phyloP scores from a whole-genome alignment of 1,140 invertebrate species.

The Wiebesia pumilae region DNA sequence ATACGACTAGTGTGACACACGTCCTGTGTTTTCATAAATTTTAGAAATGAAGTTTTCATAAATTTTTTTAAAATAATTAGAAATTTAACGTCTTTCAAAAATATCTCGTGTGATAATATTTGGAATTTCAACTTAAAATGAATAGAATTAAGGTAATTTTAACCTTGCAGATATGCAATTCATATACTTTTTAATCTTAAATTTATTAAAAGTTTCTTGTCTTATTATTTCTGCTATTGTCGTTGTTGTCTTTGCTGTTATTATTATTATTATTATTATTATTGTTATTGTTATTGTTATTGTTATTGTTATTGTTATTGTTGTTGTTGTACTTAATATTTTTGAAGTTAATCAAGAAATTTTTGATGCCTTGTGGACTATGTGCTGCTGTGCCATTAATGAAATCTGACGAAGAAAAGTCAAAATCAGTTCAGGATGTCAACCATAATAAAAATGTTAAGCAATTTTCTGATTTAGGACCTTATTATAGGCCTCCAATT shows the following conservation, averaged over 20 bases:
- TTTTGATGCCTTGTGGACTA: constrained; percentile 71
- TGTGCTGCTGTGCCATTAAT: constrained; percentile 67
- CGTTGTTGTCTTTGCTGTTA: no score
- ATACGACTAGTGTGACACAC: not conserved
- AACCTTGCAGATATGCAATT: constrained; percentile 19
- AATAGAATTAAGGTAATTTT: constrained; percentile 58
- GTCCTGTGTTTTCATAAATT: not conserved
- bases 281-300: no score
- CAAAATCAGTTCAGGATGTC: not conserved
- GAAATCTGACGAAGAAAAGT: constrained; percentile 46
- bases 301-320: no score
- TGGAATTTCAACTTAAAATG: constrained; percentile 49
- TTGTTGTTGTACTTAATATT: constrained; percentile 15
- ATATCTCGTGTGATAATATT: not conserved
- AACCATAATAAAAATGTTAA: not conserved
- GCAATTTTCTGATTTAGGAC: not conserved
- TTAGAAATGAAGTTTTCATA: constrained; percentile 14
- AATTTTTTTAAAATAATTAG: constrained; percentile 5
- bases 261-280: no score
- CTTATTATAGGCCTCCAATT: constrained; percentile 21
- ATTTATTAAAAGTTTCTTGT: no score
- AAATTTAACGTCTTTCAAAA: constrained; percentile 30
- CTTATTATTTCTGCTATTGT: no score
- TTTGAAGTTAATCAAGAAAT: constrained; percentile 71
- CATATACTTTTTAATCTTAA: not conserved